Evolutionary conservation across 2,797 vertebrate genomes (phyloP), one percentile per base, ranked within the genome.

Genomic region (Cygnus olor): DNA sequence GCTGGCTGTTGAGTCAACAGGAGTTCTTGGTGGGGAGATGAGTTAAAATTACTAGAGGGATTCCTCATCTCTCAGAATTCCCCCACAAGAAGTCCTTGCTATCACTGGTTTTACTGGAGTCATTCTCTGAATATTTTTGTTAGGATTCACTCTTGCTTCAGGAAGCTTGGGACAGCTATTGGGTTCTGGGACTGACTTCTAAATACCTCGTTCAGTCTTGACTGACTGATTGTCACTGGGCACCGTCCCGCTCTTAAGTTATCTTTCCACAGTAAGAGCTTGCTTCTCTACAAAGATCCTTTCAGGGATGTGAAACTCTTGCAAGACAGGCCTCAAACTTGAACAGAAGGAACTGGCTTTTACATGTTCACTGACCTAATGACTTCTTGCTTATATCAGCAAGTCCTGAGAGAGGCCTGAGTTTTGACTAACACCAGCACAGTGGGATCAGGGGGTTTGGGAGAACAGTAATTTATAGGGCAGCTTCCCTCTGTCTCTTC

Each of bases 361-460:
- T 1, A 0, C 49, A 0, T 20, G n/a, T 16, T 81, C 8, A 2
- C 10, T 81, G 71, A 9, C 44, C 64, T 44, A 34, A 68, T 40
- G 12, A 5, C 24, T 72, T 53, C 54, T 74, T 0, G 1, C 22
- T 76, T 65, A 2, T 25, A 2, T 42, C 1, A 2, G n/a, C 1
- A 5, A 13, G 0, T 0, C 13, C 22, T 28, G 20, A 24, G 68
- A n/a, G 14, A 40, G 36, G 20, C 27, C 40, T 38, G 49, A 40
- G 30, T 69, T 63, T 25, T 79, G 77, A 30, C 16, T 47, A 30
- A 16, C 10, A 9, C 24, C n/a, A 13, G 15, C 14, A 10, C 36
- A 34, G 16, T 49, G 66, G 51, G 27, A 40, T 34, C 38, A 51
- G 61, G 32, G 51, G 49, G 2, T 65, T 30, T 80, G 63, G 66